phyloP scores from a whole-genome alignment of 2,797 vertebrate species.

The Darevskia nairensis region DNA sequence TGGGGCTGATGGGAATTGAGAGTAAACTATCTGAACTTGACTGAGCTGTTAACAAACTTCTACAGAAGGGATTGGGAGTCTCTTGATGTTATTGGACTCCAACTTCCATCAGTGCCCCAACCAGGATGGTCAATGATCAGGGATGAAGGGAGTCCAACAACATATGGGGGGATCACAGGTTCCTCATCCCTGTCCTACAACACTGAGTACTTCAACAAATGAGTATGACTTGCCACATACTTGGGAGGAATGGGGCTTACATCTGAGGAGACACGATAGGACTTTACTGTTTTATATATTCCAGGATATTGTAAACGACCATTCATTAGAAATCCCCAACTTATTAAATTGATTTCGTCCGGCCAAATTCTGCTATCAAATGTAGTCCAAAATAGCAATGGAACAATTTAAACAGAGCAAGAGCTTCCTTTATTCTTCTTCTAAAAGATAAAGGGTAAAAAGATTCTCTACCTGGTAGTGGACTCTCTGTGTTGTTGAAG shows the following conservation, averaged over 20 bases:
- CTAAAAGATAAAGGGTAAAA: constrained; percentile 27
- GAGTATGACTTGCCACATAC: not conserved
- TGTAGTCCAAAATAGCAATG: not conserved
- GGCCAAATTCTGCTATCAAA: not conserved
- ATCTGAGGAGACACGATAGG: no score
- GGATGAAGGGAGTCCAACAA: no score
- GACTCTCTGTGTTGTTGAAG: constrained; percentile 88
- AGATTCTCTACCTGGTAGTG: constrained; percentile 91
- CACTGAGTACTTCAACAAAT: not conserved
- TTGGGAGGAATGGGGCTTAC: not conserved
- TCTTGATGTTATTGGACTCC: no score
- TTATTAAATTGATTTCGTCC: not conserved
- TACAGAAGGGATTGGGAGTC: not conserved
- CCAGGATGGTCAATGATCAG: no score
- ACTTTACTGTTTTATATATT: not conserved
- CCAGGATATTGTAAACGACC: not conserved
- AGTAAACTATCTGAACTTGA: no score
- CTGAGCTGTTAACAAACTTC: not conserved
- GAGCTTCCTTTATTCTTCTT: not conserved
- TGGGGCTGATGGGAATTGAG: no score
- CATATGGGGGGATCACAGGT: no score
- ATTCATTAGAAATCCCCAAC: not conserved
- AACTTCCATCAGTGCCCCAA: no score
- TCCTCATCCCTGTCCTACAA: no score
- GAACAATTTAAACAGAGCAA: not conserved